Base-by-base conservation (phyloP, 2,113 vertebrate species). In the Microtus pennsylvanicus region DNA sequence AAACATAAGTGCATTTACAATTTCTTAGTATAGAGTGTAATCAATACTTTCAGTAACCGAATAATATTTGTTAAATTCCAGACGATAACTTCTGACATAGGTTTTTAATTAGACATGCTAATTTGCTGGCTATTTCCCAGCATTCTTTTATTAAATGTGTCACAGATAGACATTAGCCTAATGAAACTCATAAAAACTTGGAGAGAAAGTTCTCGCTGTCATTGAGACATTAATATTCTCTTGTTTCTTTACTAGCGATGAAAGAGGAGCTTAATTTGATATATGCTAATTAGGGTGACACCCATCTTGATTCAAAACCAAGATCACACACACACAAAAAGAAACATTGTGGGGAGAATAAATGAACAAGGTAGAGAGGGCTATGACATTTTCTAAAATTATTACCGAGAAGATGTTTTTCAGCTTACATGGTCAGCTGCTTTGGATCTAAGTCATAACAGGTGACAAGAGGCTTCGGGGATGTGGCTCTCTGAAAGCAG, bases 191-290 rank as follows among this genome's bases (percentile, higher is more conserved):
- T 74, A 96, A 93, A 93, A 91, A 45, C 50, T 14, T 30, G 69
- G 2, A 22, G 47, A 94, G 85, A 89, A 96, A 94, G 7, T 89
- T 24, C 67, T 96, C 30, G 19, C 74, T 96, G 95, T 90, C 78
- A 70, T 45, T 93, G 76, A 94, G 96, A 94, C 35, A 67, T 93
- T 90, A 94, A 93, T 97, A 97, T 90, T 83, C 55, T 96, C 47
- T 94, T 90, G 96, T 74, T 93, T 90, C 94, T 97, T 87, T 93
- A 96, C 93, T 96, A 96, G 93, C 45, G 92, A 93, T 90, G 87
- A 97, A 96, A 94, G 22, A 95, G 35, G 63, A 97, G 96, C 91
- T 94, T 97, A 97, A 96, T 97, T 97, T 97, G 33, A 85, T 97
- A 72, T 93, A 96, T 97, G 97, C 94, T 97, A 97, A 97, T 97